Base-by-base conservation (phyloP, 2,888 invertebrate species). In the Eupeodes luniger region DNA sequence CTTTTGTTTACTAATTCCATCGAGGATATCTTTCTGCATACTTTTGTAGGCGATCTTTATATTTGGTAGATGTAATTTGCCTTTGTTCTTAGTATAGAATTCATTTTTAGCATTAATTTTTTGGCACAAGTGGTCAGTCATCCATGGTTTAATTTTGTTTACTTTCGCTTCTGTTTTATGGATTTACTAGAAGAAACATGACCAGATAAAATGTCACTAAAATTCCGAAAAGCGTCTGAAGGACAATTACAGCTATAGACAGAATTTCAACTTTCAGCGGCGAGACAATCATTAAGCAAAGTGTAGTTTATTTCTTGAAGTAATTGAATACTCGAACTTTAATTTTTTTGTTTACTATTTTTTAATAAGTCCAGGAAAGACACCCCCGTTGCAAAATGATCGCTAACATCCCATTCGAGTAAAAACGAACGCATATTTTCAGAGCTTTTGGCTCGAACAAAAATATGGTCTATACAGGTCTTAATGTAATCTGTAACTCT, bases 381-480 rank as follows among this genome's bases (percentile, higher is more conserved):
- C 5, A 36, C 0, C 3, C 61, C 61, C 2, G 61, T 61, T 40
- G 61, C 40, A 36, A 40, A 61, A 40, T 61, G 61, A 27, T 61
- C 61, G 36, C 36, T 61, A 10, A 61, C 36, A 36, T 61, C 61
- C 61, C 40, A 61, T 40, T 61, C 36, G 2, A 61, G n/a, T 61
- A 59, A 59, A 27, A 59, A 59, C 36, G 59, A 7, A 12, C 59
- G 59, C 5, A 61, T 61, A 40, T 61, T 36, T 36, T 61, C 36
- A 61, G n/a, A 40, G 9, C 2, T n/a, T 36, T 61, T 61, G 14
- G 36, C n/a, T n/a, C 61, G 61, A 4, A 61, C n/a, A 61, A 61
- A 61, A 61, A 61, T 36, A 61, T 61, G 61, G n/a, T 40, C 61
- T 36, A 61, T 40, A 61, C 61, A 61, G 1, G 61, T 61, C 14